Base-by-base conservation (phyloP, 2,113 vertebrate genomes). In the Nettapus auritus region DNA sequence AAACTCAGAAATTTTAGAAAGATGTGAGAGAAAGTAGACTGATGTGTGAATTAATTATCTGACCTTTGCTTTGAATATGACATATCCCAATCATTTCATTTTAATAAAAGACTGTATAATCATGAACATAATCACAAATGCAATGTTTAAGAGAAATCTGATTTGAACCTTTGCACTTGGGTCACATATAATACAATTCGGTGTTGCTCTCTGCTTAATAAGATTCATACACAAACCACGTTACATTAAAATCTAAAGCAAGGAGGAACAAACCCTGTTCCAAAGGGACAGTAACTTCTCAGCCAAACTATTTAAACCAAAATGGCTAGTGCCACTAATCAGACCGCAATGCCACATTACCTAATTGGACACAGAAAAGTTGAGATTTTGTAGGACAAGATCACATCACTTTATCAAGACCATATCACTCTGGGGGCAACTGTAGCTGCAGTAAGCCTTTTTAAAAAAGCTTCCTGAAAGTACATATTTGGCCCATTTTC, bases 31-130 rank as follows among this genome's bases (percentile, higher is more conserved):
- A 83, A 95, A 94, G 89, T 67, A 89, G 62, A 63, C 80, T 79
- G 57, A 95, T 68, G 40, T 81, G 62, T 74, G 83, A 96, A 96
- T 94, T 94, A 91, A 88, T 96, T 96, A 76, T 48, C 75, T 94
- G 94, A 97, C 92, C 89, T 96, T 88, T 95, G 82, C 88, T 94
- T 95, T 42, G 23, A 96, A 84, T 67, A 91, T 91, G 86, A 92
- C 94, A 89, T 67, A 91, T 69, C 36, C 52, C 33, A 87, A 78
- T 73, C 86, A 88, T 91, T 96, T 89, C 60, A 77, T 92, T 95
- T 94, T 90, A 86, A 95, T 96, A 95, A 82, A 96, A 92, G 88
- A 82, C 75, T 95, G 31, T 81, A 83, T 66, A 90, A 94, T 88
- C 94, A 94, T 84, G 52, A 94, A 59, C 46, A 69, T 84, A 76